Percentiles rank a stretch among this genome's conserved stretches.
These are phyloP conservation scores for Drosophila neotestacea DNA, from an alignment of 2,888 invertebrate species.

Conservation along the genomic window DNA sequence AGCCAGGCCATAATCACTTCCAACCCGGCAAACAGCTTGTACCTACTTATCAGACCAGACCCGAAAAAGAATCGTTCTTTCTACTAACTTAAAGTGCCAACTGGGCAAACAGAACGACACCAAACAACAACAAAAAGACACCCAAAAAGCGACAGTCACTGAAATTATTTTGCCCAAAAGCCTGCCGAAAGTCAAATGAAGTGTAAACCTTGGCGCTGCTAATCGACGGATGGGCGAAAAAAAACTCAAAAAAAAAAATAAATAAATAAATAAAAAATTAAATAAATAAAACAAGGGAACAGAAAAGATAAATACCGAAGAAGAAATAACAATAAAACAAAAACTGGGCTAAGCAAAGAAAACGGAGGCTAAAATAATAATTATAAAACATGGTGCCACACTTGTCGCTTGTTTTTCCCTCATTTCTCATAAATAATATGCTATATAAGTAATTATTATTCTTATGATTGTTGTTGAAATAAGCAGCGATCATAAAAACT, in stretches of 20 bases:
- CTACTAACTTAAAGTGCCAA: conserved; percentile 9
- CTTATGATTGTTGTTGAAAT: conserved; percentile 45
- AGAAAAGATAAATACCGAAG: conserved; percentile 32
- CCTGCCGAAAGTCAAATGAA: conserved; percentile 44
- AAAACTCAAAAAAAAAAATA: neutral
- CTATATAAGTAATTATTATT: conserved; percentile 56
- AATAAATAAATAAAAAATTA: conserved; percentile 3
- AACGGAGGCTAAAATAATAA: conserved; percentile 54
- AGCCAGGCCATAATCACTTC: conserved; percentile 41
- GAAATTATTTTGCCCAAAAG: conserved; percentile 28
- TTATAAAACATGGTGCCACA: conserved; percentile 37
- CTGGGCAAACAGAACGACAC: conserved; percentile 19
- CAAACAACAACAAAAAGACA: neutral
- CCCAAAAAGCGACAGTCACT: conserved; percentile 4
- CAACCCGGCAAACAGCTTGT: conserved; percentile 18
- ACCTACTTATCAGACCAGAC: conserved; percentile 27
- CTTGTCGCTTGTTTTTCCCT: conserved; percentile 13
- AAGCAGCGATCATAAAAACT: conserved; percentile 36
- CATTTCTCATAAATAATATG: conserved; percentile 50
- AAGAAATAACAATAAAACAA: conserved; percentile 19
- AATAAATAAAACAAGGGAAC: neutral
- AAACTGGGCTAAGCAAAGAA: conserved; percentile 57
- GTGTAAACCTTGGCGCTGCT: conserved; percentile 53
- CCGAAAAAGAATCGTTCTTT: conserved; percentile 7
- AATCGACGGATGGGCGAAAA: conserved; percentile 49